Base-by-base conservation (phyloP, 2,113 vertebrate species). In the Boulengeromyrus knoepffleri region DNA sequence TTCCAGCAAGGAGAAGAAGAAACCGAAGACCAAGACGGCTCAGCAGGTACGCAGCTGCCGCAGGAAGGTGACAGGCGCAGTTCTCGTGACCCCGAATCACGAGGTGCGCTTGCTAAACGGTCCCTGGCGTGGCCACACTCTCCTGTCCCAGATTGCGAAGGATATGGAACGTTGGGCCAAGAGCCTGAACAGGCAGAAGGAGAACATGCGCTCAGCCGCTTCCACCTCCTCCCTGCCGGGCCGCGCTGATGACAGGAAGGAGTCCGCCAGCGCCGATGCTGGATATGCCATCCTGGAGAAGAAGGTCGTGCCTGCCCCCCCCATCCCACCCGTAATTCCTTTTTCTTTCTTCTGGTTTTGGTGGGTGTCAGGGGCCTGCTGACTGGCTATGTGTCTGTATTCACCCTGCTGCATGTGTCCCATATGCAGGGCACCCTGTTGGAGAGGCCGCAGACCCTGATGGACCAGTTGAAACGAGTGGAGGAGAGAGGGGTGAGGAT, bases 121-220 rank as follows among this genome's bases (percentile, higher is more conserved):
- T 19, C 83, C 45, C 15, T 1, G 3, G 15, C 9, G 5, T 89
- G 24, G 47, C 74, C 36, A 17, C 87, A 24, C 88, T 27, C 88
- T 90, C 49, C 1, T 45, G 10, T 91, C 39, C 42, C 90, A 98
- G 97, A 98, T 98, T 66, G 97, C 97, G 31, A 98, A 98, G 93
- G 97, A 98, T 90, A 98, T 98, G 97, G 97, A 98, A 91, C 96
- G 97, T 13, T 98, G 97, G 97, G 97, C 97, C 1, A 97, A 97
- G 87, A 97, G 97, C 91, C 96, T 98, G 62, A 98, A 98, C 89
- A 96, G 97, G 74, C 97, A 98, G 90, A 98, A 98, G 93, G 97
- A 98, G 92, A 98, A 97, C 87, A 96, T 97, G 92, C 97, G 97
- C 49, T 97, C 96, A 17, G 91, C 94, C 19, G 87, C 87, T 1